These are phyloP conservation scores for Pelecanus crispus DNA, from an alignment of 2,113 vertebrate species.

Conservation along the genomic window DNA sequence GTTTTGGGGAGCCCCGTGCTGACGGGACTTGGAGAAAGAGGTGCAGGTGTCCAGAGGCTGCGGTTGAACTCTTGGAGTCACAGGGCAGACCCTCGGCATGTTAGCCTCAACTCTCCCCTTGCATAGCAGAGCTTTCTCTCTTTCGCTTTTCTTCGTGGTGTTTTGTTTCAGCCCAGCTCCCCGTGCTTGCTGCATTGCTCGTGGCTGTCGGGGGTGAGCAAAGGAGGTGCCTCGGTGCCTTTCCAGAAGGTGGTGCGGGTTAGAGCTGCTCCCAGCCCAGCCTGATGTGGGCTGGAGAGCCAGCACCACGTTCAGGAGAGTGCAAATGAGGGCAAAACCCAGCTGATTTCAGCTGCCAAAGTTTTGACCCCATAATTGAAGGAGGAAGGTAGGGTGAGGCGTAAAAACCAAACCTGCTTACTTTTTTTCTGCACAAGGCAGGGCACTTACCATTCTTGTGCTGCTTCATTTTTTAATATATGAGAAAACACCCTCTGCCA, in stretches of 20 bases:
- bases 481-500: not conserved
- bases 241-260: no score
- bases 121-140: not conserved
- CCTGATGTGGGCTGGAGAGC: not conserved
- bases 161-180: not conserved
- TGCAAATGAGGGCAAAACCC: not conserved
- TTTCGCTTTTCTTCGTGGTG: no score
- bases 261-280: not conserved
- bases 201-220: not conserved
- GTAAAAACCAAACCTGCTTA: not conserved
- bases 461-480: not conserved
- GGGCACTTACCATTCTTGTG: not conserved
- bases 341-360: not conserved
- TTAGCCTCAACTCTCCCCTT: accelerated
- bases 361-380: not conserved
- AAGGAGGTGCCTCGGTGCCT: not conserved
- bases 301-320: accelerated
- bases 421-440: not conserved
- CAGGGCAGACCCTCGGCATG: no score
- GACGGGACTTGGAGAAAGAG: not conserved
- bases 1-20: not conserved
- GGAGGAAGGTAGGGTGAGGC: not conserved
- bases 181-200: accelerated
- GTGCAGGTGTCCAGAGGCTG: not conserved
- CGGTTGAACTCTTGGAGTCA: accelerated